Evolutionary conservation across 2,888 invertebrate genomes (phyloP).

Genomic region (Athetis lepigone): DNA sequence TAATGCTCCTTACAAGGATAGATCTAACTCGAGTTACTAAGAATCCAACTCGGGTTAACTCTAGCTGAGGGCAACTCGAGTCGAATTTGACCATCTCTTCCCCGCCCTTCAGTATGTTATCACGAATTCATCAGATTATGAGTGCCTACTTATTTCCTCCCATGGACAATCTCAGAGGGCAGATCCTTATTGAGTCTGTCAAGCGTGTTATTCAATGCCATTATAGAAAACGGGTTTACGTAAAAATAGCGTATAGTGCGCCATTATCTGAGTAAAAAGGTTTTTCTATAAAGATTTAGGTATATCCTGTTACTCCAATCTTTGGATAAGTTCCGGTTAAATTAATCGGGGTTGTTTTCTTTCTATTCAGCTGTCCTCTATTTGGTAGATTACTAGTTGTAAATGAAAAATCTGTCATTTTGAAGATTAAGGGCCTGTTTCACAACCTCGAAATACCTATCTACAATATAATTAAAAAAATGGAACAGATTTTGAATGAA

Average conservation of each 20-base stretch:
- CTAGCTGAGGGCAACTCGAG: too few relatives aligned
- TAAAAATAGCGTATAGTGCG: constrained; percentile 26
- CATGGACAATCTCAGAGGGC: constrained; percentile 2
- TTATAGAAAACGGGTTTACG: constrained; percentile 46
- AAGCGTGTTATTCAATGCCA: constrained; percentile 46
- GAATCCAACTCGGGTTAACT: too few relatives aligned
- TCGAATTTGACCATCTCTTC: too few relatives aligned
- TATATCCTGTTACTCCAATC: constrained; percentile 14
- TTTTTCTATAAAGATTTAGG: constrained; percentile 42
- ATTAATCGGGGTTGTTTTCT: constrained; percentile 7
- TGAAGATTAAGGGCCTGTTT: too few relatives aligned
- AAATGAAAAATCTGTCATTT: too few relatives aligned
- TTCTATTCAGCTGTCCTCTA: not conserved
- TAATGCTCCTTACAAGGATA: too few relatives aligned
- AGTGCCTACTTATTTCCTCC: not conserved
- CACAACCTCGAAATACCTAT: too few relatives aligned
- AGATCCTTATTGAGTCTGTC: constrained; percentile 22
- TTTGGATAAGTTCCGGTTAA: constrained; percentile 15
- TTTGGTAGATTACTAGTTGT: not conserved
- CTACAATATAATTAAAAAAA: too few relatives aligned
- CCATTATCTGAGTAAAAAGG: constrained; percentile 37
- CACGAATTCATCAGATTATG: constrained; percentile 11
- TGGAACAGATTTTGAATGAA: too few relatives aligned
- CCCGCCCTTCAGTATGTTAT: too few relatives aligned
- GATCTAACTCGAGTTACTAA: too few relatives aligned